Evolutionary conservation across 2,888 invertebrate species (phyloP).

Genomic region (Venusia cambrica): DNA sequence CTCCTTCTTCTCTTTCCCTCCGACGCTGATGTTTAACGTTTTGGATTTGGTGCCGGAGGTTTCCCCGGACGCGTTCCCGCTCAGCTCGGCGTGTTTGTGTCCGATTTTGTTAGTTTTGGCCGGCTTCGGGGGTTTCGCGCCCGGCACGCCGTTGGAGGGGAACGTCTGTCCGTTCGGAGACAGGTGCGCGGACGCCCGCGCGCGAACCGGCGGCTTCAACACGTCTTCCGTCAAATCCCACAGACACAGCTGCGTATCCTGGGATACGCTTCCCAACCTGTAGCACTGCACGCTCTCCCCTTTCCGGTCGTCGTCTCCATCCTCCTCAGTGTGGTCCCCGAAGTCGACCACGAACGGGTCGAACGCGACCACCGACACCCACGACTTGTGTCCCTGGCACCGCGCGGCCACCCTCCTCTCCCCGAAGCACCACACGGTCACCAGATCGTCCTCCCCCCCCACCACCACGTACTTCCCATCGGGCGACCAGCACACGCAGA

Average conservation of each 20-base stretch:
- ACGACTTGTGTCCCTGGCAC: slow-evolving; percentile 98
- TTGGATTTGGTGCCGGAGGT: slow-evolving; percentile 57
- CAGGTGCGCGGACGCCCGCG: slow-evolving; percentile 65
- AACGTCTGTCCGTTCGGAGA: slow-evolving; percentile 39
- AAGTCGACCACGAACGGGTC: slow-evolving; percentile 92
- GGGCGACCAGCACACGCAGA: slow-evolving; percentile 99
- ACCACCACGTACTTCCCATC: slow-evolving; percentile 97
- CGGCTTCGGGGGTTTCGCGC: slow-evolving; percentile 45
- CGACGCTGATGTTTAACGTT: slow-evolving; percentile 67
- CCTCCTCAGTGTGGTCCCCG: slow-evolving; percentile 83
- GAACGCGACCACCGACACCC: slow-evolving; percentile 98
- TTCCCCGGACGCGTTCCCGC: slow-evolving; percentile 53
- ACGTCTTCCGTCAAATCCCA: slow-evolving; percentile 99
- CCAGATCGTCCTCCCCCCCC: slow-evolving; percentile 99
- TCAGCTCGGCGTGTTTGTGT: slow-evolving; percentile 59
- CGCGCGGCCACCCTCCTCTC: slow-evolving; percentile 97
- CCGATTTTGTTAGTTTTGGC: slow-evolving; percentile 61
- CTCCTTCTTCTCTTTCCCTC: slow-evolving; percentile 68
- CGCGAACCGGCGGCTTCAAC: slow-evolving; percentile 85
- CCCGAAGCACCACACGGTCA: slow-evolving; percentile 97
- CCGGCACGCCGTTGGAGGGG: slow-evolving; percentile 53
- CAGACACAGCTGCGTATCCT: slow-evolving; percentile 98
- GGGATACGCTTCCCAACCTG: slow-evolving; percentile 96
- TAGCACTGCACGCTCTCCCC: slow-evolving; percentile 81
- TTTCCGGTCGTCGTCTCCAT: slow-evolving; percentile 60